Conservation (phyloP, 2,113 vertebrate genomes). For the Sakesphorus luctuosus region DNA sequence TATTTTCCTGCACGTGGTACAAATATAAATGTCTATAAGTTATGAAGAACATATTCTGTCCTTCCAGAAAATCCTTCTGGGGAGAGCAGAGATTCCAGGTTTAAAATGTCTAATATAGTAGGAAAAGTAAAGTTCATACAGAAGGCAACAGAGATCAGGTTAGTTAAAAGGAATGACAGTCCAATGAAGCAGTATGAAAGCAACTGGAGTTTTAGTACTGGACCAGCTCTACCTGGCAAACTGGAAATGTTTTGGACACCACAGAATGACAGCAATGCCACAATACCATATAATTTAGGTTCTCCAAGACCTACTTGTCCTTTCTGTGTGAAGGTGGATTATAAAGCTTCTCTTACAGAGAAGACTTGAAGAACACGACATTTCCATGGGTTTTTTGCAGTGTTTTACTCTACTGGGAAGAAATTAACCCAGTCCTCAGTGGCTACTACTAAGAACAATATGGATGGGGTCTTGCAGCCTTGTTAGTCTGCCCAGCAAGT, state of each 20-base stretch:
- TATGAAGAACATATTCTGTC: background rate
- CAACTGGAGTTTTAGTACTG: background rate
- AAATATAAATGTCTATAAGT: background rate
- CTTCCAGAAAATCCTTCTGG: background rate
- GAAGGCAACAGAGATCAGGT: background rate
- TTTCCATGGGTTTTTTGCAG: background rate
- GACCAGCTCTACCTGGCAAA: background rate
- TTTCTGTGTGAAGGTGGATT: background rate
- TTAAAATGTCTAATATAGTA: background rate
- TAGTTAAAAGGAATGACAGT: background rate
- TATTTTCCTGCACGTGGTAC: background rate
- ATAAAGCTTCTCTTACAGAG: background rate
- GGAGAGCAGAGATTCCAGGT: background rate
- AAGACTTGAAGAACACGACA: background rate
- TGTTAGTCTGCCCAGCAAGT: background rate
- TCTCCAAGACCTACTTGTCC: background rate
- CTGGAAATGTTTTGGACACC: background rate
- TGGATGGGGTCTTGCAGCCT: background rate
- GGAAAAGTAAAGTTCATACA: background rate
- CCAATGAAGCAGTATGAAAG: background rate
- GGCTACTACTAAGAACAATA: background rate
- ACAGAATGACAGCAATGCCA: accelerated
- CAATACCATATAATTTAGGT: background rate
- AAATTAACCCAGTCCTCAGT: background rate
- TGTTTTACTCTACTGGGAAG: background rate